Base-by-base conservation (phyloP, 2,113 vertebrate genomes). In the Notarius lentiginosus region DNA sequence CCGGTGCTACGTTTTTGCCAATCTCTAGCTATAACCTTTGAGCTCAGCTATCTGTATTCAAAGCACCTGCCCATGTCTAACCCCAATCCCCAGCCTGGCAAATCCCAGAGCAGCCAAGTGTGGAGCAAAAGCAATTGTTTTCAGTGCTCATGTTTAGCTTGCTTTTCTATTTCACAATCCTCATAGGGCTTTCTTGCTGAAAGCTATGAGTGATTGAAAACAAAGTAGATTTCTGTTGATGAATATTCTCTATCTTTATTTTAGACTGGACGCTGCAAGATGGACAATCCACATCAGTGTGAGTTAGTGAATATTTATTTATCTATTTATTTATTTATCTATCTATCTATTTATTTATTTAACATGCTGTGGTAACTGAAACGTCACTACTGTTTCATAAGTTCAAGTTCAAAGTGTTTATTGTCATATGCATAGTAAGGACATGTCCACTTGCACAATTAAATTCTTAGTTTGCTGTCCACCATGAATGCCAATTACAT, bases 261-360 rank as follows among this genome's bases (percentile, higher is more conserved):
- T 92, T 14, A 1, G 18, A 79, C 82, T 66, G 86, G 80, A 86
- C 89, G 88, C 91, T 75, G 89, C 87, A 0, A 88, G 58, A 83
- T 79, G 75, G 61, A 61, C 93, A 94, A 94, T 94, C 93, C 93
- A 92, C 90, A 91, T 92, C 90, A 90, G 30, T 82, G 90, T 94
- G 92, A 94, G 89, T 94, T 93, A 94, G 68, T 49, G 88, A 82
- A 92, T 66, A 87, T 92, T 92, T 79, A 20, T 34, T n/a, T 8
- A 15, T 55, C 87, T 92, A 91, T 83, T 81, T 90, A 84, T 88
- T 20, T 72, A 10, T 47, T 47, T 73, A 90, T n/a, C n/a, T 79
- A 20, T 34, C 17, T 8, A 15, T 55, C 87, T 92, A 91, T 83
- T 81, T 90, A 84, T 88, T 20, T 72, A 10, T 47, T 47, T 73